Conservation (phyloP, 2,888 invertebrate genomes). For the Calliopum simillimum region DNA sequence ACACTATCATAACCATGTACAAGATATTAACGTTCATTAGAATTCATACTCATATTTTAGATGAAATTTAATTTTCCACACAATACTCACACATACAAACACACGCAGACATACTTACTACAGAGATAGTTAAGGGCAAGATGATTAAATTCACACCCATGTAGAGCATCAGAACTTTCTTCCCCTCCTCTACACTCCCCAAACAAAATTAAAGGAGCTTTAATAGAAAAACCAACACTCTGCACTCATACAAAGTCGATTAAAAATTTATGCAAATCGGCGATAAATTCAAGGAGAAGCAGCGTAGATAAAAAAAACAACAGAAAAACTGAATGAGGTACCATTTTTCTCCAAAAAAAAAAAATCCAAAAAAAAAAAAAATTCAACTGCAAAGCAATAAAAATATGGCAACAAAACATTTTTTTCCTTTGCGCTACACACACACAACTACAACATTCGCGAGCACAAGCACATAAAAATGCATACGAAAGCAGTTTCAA, state of each 20-base stretch:
- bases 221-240: too few species aligned
- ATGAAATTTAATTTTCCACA: too few species aligned
- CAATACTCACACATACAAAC: conserved; percentile 23
- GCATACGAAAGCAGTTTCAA: conserved; percentile 31
- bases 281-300: conserved; percentile 16
- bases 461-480: conserved; percentile 22
- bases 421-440: neutral
- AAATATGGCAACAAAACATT: conserved; percentile 11
- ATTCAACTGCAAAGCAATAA: conserved; percentile 23
- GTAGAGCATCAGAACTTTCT: too few species aligned
- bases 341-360: neutral
- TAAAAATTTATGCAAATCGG: conserved; percentile 30
- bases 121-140: neutral
- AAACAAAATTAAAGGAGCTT: too few species aligned
- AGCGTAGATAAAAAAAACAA: neutral
- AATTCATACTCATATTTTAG: too few species aligned
- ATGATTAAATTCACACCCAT: too few species aligned
- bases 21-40: too few species aligned
- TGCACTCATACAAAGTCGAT: conserved; percentile 14
- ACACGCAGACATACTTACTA: too few species aligned
- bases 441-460: neutral
- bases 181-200: too few species aligned
- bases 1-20: too few species aligned
- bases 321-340: neutral
- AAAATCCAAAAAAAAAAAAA: neutral